These are phyloP conservation scores for Apteryx mantelli DNA, from an alignment of 2,113 vertebrate genomes.

Conservation along the genomic window DNA sequence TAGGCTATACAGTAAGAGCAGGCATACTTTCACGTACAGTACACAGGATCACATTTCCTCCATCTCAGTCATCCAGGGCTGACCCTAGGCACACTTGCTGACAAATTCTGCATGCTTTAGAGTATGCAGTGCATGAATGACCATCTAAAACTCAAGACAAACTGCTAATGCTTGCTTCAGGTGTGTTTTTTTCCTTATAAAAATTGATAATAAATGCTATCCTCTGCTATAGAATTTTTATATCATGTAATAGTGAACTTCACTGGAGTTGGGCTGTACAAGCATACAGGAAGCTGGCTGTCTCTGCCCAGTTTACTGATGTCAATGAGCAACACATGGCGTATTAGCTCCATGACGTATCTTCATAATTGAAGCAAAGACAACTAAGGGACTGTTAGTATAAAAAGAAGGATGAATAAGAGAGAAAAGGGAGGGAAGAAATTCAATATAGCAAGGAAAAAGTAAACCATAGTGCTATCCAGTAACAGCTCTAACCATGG, in stretches of 20 bases:
- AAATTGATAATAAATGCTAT: not conserved
- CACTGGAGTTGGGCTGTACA: not conserved
- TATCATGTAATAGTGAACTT: not conserved
- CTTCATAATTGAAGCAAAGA: not conserved
- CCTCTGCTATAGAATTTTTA: not conserved
- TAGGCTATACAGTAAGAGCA: not conserved
- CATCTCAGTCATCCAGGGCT: not conserved
- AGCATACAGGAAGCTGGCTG: not conserved
- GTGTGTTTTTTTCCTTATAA: not conserved
- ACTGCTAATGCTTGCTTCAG: not conserved
- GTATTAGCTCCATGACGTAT: not conserved
- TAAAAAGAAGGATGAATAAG: not conserved
- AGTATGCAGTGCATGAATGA: not conserved
- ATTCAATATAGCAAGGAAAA: not conserved
- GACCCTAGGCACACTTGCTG: not conserved
- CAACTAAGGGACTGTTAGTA: not conserved
- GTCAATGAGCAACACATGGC: not conserved
- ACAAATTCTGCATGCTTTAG: not conserved
- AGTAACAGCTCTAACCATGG: not conserved
- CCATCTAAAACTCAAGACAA: not conserved
- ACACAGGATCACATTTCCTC: not conserved
- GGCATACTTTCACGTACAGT: not conserved
- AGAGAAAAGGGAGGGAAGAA: not conserved
- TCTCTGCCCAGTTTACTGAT: not conserved
- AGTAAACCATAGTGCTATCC: not conserved